These are phyloP conservation scores for Pitangus sulphuratus DNA, from an alignment of 2,797 vertebrate genomes.

Conservation along the genomic window DNA sequence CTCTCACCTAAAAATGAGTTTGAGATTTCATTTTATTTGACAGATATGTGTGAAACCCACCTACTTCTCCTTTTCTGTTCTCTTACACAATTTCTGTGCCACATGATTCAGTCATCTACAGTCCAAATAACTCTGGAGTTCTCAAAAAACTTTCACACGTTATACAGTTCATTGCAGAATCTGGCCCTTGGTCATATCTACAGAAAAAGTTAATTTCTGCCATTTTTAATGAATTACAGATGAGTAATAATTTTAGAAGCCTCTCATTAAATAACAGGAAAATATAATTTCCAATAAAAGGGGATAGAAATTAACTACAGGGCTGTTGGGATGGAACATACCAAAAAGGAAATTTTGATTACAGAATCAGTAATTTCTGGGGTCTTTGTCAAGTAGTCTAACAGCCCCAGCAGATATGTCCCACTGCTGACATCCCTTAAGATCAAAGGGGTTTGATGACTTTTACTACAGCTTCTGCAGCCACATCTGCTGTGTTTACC, in stretches of 20 bases:
- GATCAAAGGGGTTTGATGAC: neutral
- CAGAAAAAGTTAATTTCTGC: neutral
- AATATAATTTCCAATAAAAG: neutral
- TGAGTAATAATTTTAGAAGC: neutral
- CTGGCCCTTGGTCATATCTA: neutral
- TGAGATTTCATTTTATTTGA: neutral
- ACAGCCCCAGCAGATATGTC: neutral
- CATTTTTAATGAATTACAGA: neutral
- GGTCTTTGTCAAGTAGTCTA: neutral
- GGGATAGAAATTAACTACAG: neutral
- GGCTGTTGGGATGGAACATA: neutral
- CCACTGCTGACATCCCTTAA: neutral
- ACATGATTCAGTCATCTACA: neutral
- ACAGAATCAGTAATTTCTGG: neutral
- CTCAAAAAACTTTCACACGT: neutral
- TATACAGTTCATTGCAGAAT: neutral
- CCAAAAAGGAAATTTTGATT: neutral
- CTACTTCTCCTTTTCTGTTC: neutral
- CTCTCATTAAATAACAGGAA: neutral
- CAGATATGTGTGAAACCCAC: neutral
- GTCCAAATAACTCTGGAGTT: neutral
- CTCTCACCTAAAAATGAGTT: neutral
- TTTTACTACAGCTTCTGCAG: neutral
- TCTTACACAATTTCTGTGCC: neutral
- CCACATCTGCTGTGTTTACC: neutral